phyloP scores from a whole-genome alignment of 2,113 vertebrate genomes.

The Poeciliopsis retropinna region DNA sequence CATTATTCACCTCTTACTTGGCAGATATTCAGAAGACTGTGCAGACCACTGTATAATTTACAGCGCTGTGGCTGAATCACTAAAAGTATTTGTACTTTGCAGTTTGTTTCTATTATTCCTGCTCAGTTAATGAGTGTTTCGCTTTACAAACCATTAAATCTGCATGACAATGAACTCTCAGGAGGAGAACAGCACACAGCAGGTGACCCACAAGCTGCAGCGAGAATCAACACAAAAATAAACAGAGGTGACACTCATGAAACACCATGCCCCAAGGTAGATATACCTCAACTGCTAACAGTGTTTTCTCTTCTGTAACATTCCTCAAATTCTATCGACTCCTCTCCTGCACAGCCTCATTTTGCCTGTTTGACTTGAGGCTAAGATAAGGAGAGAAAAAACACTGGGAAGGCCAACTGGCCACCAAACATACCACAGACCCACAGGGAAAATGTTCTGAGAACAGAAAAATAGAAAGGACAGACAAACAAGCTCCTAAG shows the following conservation, averaged over 20 bases:
- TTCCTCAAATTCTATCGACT: slow-evolving; percentile 53
- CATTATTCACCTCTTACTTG: slow-evolving; percentile 29
- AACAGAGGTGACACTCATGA: not conserved
- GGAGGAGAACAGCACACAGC: not conserved
- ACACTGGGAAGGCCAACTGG: slow-evolving; percentile 5
- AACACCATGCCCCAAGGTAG: too few relatives aligned
- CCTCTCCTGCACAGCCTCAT: slow-evolving; percentile 13
- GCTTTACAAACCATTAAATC: not conserved
- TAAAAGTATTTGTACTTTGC: not conserved
- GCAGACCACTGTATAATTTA: not conserved
- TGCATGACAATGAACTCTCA: not conserved
- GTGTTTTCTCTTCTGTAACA: slow-evolving; percentile 22
- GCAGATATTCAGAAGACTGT: slow-evolving; percentile 1
- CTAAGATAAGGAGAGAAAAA: slow-evolving; percentile 16
- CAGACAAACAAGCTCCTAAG: too few relatives aligned
- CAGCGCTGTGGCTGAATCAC: not conserved
- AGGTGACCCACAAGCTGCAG: slow-evolving; percentile 32
- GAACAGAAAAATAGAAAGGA: not conserved
- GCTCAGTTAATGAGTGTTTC: not conserved
- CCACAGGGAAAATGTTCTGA: not conserved
- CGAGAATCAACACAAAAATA: slow-evolving; percentile 7
- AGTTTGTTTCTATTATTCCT: slow-evolving; percentile 1
- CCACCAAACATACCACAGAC: slow-evolving; percentile 7
- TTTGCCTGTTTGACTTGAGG: slow-evolving; percentile 10
- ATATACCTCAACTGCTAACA: too few relatives aligned